Evolutionary conservation across 2,888 invertebrate genomes (phyloP).

Genomic region (Eupithecia tripunctaria): DNA sequence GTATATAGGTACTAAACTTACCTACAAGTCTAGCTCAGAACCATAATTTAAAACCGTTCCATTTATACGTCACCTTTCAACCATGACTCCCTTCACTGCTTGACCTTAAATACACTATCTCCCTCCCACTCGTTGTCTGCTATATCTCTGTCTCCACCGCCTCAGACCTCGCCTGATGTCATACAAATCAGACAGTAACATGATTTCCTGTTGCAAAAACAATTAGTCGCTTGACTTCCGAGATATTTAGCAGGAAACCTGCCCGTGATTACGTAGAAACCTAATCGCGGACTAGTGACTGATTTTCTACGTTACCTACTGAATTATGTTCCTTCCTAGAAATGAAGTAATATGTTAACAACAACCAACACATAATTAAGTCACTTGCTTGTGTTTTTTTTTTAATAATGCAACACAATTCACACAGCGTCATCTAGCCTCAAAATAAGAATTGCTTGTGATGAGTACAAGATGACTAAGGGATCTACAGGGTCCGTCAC

Average conservation of each 20-base stretch:
- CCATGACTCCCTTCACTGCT: slow-evolving; percentile 43
- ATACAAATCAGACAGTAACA: slow-evolving; percentile 22
- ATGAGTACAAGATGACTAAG: no score
- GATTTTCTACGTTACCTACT: no score
- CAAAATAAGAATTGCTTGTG: no score
- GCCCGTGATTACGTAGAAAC: background rate
- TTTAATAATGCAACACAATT: no score
- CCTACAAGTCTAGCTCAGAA: slow-evolving; percentile 1
- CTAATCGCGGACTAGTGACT: no score
- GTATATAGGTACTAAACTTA: background rate
- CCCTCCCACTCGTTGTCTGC: slow-evolving; percentile 28
- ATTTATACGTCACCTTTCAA: slow-evolving; percentile 20
- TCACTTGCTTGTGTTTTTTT: no score
- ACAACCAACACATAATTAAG: no score
- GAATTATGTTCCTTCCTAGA: no score
- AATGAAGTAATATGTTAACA: no score
- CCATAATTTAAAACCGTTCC: slow-evolving; percentile 27
- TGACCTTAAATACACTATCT: slow-evolving; percentile 38
- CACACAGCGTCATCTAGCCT: no score
- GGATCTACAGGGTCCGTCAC: no score
- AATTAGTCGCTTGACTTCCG: slow-evolving; percentile 27
- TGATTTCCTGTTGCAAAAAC: slow-evolving; percentile 31
- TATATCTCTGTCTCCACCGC: slow-evolving; percentile 23
- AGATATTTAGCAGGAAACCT: background rate
- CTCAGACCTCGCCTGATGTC: slow-evolving; percentile 27